Evolutionary conservation across 2,797 vertebrate genomes (phyloP).

Genomic region (Threskiornis aethiopicus): DNA sequence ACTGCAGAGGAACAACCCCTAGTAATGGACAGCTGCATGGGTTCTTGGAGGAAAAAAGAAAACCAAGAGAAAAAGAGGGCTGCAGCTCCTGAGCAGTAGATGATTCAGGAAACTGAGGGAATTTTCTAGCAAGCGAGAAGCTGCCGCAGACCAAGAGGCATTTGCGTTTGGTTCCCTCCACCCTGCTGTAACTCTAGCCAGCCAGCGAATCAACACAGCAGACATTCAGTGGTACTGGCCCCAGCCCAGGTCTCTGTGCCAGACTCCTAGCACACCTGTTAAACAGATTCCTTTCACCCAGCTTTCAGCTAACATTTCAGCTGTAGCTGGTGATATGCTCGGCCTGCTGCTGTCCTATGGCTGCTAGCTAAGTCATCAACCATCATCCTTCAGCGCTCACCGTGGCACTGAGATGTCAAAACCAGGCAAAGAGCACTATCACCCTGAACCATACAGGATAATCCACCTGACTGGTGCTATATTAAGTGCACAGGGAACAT

Average conservation of each 20-base stretch:
- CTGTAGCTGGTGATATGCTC: not conserved
- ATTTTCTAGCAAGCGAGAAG: slow-evolving; percentile 53
- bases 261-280: slow-evolving; percentile 75
- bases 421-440: not conserved
- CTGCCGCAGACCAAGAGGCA: slow-evolving; percentile 6
- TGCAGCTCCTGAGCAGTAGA: not conserved
- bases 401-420: not conserved
- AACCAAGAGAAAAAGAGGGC: not conserved
- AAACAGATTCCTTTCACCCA: slow-evolving; percentile 70
- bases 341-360: not conserved
- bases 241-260: slow-evolving; percentile 56
- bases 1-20: not conserved
- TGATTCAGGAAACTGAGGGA: not conserved
- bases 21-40: not conserved
- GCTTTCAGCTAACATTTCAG: slow-evolving; percentile 61
- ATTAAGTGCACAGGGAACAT: rapidly evolving
- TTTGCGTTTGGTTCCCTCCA: slow-evolving; percentile 33
- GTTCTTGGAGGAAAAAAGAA: not conserved
- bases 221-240: slow-evolving; percentile 69
- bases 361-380: not conserved
- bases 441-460: rapidly evolving
- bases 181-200: slow-evolving; percentile 55
- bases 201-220: slow-evolving; percentile 64
- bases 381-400: not conserved
- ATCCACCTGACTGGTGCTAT: not conserved